Percentiles rank a stretch among this genome's conserved stretches.
Evolutionary conservation across 2,888 invertebrate species (phyloP).

Genomic region (Euzophera pinguis): DNA sequence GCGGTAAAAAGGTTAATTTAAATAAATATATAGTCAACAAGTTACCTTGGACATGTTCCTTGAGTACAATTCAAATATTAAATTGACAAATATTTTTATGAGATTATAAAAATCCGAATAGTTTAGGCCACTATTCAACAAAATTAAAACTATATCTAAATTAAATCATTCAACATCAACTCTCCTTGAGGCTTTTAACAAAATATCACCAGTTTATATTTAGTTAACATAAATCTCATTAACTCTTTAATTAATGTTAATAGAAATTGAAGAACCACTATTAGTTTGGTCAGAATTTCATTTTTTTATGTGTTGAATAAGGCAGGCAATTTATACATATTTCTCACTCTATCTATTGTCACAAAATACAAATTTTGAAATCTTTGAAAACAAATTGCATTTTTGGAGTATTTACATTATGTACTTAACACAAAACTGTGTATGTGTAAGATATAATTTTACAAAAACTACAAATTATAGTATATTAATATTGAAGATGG

Average conservation of each 20-base stretch:
- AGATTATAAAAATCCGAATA: conserved; percentile 12
- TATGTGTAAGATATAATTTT: too few species aligned
- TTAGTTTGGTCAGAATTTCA: not conserved
- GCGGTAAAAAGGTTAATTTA: too few species aligned
- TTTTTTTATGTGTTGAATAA: too few species aligned
- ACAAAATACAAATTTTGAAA: too few species aligned
- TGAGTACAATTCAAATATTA: not conserved
- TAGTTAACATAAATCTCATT: conserved; percentile 8
- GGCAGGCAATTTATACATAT: too few species aligned
- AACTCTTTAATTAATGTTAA: conserved; percentile 1
- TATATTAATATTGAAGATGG: too few species aligned
- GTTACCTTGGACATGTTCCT: not conserved
- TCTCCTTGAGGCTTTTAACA: conserved; percentile 5
- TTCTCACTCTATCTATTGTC: too few species aligned
- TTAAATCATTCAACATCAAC: conserved; percentile 11
- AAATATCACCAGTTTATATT: conserved; percentile 11
- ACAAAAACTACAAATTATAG: too few species aligned
- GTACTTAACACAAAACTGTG: too few species aligned
- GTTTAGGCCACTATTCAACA: conserved; percentile 4
- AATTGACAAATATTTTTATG: not conserved
- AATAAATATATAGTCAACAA: not conserved
- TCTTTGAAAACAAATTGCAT: too few species aligned
- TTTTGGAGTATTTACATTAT: too few species aligned
- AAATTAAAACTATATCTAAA: conserved; percentile 5
- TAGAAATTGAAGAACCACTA: conserved; percentile 7